Percentiles rank a stretch among this genome's conserved stretches.
Conservation (phyloP, 2,797 vertebrate genomes). For the Phataginus tetradactyla region DNA sequence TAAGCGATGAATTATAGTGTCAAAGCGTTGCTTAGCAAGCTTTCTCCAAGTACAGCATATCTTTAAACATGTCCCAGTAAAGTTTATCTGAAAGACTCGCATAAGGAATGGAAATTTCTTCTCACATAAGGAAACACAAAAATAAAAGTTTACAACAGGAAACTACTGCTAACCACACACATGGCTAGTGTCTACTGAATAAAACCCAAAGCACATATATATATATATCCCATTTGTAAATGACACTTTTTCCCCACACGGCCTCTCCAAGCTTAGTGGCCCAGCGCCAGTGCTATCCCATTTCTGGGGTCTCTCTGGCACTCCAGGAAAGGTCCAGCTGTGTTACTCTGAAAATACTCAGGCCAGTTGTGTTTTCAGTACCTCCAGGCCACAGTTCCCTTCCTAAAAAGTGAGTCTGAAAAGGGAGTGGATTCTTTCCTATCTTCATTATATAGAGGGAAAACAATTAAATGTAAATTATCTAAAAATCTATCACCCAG, state of each 20-base stretch:
- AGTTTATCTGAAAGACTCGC: not conserved
- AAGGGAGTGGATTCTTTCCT: not conserved
- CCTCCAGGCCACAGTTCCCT: not conserved
- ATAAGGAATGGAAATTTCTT: slow-evolving; percentile 21
- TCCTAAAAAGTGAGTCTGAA: not conserved
- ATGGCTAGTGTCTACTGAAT: not conserved
- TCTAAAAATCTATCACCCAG: slow-evolving; percentile 8
- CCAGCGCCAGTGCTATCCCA: not conserved
- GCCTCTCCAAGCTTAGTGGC: not conserved
- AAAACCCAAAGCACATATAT: not conserved
- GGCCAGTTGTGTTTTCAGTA: not conserved
- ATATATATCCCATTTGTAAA: not conserved
- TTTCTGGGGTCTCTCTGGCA: not conserved
- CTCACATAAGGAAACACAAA: not conserved
- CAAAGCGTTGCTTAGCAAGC: not conserved
- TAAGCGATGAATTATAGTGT: not conserved
- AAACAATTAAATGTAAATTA: slow-evolving; percentile 46
- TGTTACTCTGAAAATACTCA: not conserved
- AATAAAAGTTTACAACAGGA: not conserved
- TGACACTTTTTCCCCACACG: not conserved
- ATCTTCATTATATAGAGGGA: not conserved
- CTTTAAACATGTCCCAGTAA: slow-evolving; percentile 49
- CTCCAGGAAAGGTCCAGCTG: not conserved
- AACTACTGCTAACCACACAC: not conserved
- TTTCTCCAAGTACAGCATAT: slow-evolving; percentile 8